Conservation (phyloP, 2,113 vertebrate species). For the Orientallactaga bullata region DNA sequence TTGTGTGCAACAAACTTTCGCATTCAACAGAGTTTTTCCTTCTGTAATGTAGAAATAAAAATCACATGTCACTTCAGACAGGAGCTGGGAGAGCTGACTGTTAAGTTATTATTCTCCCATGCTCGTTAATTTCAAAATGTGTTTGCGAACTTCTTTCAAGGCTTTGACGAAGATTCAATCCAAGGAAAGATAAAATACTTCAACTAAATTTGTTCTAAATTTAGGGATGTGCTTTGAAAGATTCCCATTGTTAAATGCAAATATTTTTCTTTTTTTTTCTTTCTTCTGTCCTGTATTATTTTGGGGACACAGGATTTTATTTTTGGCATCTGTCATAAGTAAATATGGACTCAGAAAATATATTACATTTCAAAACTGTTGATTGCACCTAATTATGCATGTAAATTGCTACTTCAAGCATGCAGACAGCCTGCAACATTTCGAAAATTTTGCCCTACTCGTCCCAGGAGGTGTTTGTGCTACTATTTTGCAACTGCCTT, state of each 20-base stretch:
- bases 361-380: conserved; percentile 81
- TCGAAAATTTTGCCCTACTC: conserved; percentile 72
- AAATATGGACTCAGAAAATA: conserved; percentile 80
- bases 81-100: conserved; percentile 51
- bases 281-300: conserved; percentile 66
- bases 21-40: conserved; percentile 69
- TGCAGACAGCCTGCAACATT: conserved; percentile 71
- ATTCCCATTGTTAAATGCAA: conserved; percentile 68
- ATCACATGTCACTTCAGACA: conserved; percentile 71
- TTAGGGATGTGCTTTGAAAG: conserved; percentile 67
- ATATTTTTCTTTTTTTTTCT: conserved; percentile 63
- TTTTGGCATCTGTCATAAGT: conserved; percentile 77
- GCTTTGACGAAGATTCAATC: conserved; percentile 64
- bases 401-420: conserved; percentile 78
- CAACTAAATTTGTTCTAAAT: conserved; percentile 66
- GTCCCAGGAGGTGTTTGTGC: conserved; percentile 67
- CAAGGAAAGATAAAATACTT: conserved; percentile 72
- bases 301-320: conserved; percentile 49
- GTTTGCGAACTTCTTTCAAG: conserved; percentile 68
- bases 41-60: conserved; percentile 55
- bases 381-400: conserved; percentile 83
- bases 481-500: conserved; percentile 78
- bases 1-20: conserved; percentile 52
- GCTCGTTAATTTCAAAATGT: conserved; percentile 68
- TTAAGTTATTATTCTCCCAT: conserved; percentile 70